Base-by-base conservation (phyloP, 2,113 vertebrate species). In the Toxostoma redivivum region DNA sequence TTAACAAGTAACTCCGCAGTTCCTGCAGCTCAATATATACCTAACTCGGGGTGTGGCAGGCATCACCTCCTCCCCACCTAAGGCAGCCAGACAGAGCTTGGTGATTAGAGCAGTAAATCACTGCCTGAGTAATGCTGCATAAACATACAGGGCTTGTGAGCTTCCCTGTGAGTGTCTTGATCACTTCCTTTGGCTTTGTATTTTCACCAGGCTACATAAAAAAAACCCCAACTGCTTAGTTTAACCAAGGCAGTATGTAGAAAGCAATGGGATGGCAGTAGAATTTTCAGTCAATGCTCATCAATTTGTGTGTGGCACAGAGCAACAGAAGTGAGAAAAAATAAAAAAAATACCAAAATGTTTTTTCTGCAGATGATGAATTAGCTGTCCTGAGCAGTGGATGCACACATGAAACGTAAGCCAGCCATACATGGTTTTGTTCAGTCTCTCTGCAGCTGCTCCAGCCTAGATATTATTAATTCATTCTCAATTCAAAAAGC, bases 111-210 rank as follows among this genome's bases (percentile, higher is more conserved):
- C 72, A 71, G 92, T 96, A 98, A 98, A 98, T 97, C 97, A 98
- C 97, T 97, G 93, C 94, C 96, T 99, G 98, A 99, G 98, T 99
- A 98, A 99, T 60, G 21, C 72, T 88, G 82, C 72, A 92, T 83
- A 98, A 97, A 97, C 78, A 97, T 24, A 74, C 18, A 12, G 65
- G 61, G 86, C 65, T 91, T 93, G 92, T 4, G 3, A 80, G 67
- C 92, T 97, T 92, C 95, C 73, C 90, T 35, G 19, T 81, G 67
- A 82, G 81, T 50, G 95, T 80, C 85, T 82, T 62, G 51, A 67
- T 78, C 85, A 65, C 50, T 97, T 95, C 95, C 98, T 97, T 61
- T 21, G 62, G 93, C 96, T 96, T 86, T n/a, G 35, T 48, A 80
- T 95, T 97, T 97, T 95, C 44, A 87, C 20, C 11, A 85, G 64